Evolutionary conservation across 1,140 invertebrate species (phyloP).

Genomic region (Thalassaphorura encarpata): DNA sequence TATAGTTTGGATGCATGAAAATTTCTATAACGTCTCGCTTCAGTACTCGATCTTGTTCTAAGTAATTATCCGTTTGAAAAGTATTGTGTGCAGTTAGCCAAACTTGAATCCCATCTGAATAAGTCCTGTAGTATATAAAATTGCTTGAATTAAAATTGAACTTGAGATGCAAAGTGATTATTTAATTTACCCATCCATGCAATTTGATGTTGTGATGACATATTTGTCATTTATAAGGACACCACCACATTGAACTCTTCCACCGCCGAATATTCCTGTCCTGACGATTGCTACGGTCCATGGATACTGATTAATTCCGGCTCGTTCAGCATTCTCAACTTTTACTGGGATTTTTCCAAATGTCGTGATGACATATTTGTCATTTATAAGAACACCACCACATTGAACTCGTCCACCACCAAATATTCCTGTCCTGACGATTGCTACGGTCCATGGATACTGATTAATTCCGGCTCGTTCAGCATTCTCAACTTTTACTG

Average conservation of each 20-base stretch:
- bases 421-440: conserved; percentile 24
- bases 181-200: conserved; percentile 25
- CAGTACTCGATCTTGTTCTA: background rate
- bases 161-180: background rate
- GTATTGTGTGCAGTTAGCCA: conserved; percentile 28
- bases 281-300: conserved; percentile 29
- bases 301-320: conserved; percentile 26
- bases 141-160: background rate
- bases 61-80: conserved; percentile 5
- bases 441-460: conserved; percentile 29
- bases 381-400: conserved; percentile 26
- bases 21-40: conserved; percentile 20
- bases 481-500: conserved; percentile 20
- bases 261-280: conserved; percentile 10
- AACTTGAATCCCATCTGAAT: conserved; percentile 21
- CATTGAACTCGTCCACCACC: conserved; percentile 30
- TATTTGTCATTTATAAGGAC: conserved; percentile 12
- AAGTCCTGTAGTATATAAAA: background rate
- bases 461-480: conserved; percentile 20
- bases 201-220: conserved; percentile 27
- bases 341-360: conserved; percentile 28
- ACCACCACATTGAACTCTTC: background rate
- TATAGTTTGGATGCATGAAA: conserved; percentile 29
- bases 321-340: conserved; percentile 8
- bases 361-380: no score